Evolutionary conservation across 2,797 vertebrate genomes (phyloP).

Genomic region (Amniataba percoides): DNA sequence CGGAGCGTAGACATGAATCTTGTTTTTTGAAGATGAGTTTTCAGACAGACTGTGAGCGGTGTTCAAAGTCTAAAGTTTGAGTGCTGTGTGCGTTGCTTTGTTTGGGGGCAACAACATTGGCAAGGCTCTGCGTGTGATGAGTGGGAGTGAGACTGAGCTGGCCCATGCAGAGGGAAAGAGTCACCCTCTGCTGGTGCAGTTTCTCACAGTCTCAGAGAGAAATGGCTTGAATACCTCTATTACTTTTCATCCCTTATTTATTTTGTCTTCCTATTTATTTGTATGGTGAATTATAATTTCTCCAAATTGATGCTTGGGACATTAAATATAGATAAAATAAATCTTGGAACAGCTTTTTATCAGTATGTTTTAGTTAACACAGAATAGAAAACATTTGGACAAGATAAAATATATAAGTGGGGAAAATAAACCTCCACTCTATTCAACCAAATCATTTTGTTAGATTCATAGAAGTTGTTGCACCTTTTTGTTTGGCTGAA

Average conservation of each 20-base stretch:
- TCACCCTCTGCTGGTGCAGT: slow-evolving; percentile 44
- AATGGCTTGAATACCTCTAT: background rate
- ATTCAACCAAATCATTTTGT: background rate
- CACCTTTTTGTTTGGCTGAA: background rate
- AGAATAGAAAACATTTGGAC: background rate
- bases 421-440: background rate
- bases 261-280: background rate
- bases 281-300: background rate
- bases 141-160: background rate
- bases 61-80: background rate
- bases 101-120: background rate
- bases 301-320: background rate
- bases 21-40: background rate
- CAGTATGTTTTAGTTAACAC: background rate
- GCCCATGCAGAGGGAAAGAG: background rate
- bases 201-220: background rate
- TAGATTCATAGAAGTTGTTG: background rate
- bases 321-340: background rate
- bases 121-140: background rate
- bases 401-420: background rate
- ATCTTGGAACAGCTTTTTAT: background rate
- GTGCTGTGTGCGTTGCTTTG: background rate
- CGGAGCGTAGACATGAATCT: background rate
- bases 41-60: background rate
- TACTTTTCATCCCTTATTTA: background rate